Conservation (phyloP, 2,113 vertebrate genomes). For the Colius striatus region DNA sequence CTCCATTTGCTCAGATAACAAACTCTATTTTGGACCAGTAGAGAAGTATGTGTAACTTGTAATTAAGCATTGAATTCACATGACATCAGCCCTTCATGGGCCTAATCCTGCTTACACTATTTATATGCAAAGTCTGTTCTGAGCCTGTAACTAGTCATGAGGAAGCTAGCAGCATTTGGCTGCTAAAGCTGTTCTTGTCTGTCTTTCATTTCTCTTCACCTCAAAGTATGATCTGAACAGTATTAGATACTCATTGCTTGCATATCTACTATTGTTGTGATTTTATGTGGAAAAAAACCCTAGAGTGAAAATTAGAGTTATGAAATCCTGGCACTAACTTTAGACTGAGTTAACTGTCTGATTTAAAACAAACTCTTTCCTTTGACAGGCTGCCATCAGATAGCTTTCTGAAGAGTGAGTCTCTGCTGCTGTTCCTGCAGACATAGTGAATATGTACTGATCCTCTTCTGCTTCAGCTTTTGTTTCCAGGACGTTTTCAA, state of each 20-base stretch:
- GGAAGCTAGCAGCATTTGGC: not conserved
- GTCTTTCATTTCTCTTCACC: not conserved
- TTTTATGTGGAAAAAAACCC: not conserved
- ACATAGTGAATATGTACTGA: conserved; percentile 62
- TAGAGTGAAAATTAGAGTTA: conserved; percentile 1
- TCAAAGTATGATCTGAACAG: not conserved
- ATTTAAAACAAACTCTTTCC: conserved; percentile 57
- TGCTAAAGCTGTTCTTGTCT: conserved; percentile 27
- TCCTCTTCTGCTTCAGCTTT: conserved; percentile 77
- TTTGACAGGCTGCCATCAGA: conserved; percentile 67
- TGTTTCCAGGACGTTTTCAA: conserved; percentile 80
- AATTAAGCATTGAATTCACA: not conserved
- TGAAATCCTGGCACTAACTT: conserved; percentile 53
- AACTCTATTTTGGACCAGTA: not conserved
- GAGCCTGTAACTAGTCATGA: not conserved
- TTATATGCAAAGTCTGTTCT: not conserved
- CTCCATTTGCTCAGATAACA: not conserved
- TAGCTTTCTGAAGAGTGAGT: conserved; percentile 69
- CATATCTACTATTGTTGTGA: not conserved
- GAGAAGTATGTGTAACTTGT: not conserved
- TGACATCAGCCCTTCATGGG: not conserved
- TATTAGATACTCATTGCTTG: not conserved
- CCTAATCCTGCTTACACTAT: not conserved
- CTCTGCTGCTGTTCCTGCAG: conserved; percentile 62
- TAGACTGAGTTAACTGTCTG: conserved; percentile 17